Percentiles rank a stretch among this genome's conserved stretches.
Conservation (phyloP, 37 sponge, comb jelly and placozoan species). For the Eunapius fragilis region DNA sequence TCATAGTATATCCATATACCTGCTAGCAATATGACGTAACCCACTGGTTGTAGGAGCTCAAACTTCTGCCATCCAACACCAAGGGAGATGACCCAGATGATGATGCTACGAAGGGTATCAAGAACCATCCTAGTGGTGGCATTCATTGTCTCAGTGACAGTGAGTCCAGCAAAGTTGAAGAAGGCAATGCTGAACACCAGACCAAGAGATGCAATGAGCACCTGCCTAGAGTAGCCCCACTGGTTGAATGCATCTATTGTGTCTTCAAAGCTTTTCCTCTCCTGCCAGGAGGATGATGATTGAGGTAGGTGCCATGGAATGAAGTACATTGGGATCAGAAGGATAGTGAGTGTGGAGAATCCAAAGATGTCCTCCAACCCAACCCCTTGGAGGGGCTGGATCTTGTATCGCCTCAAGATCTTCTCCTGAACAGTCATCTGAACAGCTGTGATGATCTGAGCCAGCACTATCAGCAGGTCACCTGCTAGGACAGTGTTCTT, state of each 20-base stretch:
- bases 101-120: constrained; percentile 88
- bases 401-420: constrained; percentile 89
- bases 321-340: constrained; percentile 93
- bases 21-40: constrained; percentile 78
- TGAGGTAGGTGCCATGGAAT: constrained; percentile 89
- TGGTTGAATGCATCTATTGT: constrained; percentile 83
- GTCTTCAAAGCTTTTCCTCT: constrained; percentile 79
- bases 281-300: constrained; percentile 71
- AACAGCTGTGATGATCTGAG: constrained; percentile 87
- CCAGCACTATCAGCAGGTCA: constrained; percentile 88
- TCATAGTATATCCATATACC: constrained; percentile 95
- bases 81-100: constrained; percentile 92
- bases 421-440: constrained; percentile 92
- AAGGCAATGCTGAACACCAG: constrained; percentile 94
- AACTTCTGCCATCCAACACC: constrained; percentile 84
- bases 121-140: constrained; percentile 95
- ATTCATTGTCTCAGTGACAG: constrained; percentile 88
- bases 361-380: constrained; percentile 98
- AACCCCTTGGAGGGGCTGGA: constrained; percentile 86
- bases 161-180: constrained; percentile 96
- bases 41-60: constrained; percentile 81
- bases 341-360: constrained; percentile 59
- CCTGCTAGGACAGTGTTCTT: constrained; percentile 65
- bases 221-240: constrained; percentile 27
- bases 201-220: constrained; percentile 75